Evolutionary conservation across 2,888 invertebrate species (phyloP), one percentile per base, ranked within the genome.

Genomic region (Diploptera punctata): DNA sequence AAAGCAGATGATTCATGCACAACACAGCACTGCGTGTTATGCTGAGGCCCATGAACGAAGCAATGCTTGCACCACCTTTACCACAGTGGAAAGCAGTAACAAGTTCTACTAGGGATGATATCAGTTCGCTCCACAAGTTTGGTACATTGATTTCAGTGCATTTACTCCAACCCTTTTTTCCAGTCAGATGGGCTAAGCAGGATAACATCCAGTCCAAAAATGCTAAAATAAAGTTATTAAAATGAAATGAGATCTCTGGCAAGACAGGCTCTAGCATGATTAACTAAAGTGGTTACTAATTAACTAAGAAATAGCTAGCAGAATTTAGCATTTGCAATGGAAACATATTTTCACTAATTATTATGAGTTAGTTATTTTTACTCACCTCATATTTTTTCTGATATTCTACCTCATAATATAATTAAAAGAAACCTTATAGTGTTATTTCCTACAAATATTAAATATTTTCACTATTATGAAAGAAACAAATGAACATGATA

Each of bases 31-130:
- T 83, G 75, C 86, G 81, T 0, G 86, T 87, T 74, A 87, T 86
- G 38, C 85, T 86, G 9, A 87, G 78, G 0, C 87, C 87, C 87
- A 87, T 87, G 49, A 86, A 84, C 47, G 86, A 87, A 47, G 83
- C 81, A 1, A 83, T 80, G n/a, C 85, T 82, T 0, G 79, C 76
- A 1, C 86, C 85, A 77, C 83, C 72, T 47, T 73, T 71, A 10
- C 68, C 83, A 71, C 81, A 82, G 76, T 87, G 86, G 78, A 88
- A 87, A 0, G 87, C 85, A 18, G 83, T 81, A 7, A 87, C 81
- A 9, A 88, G 78, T 77, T 87, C 86, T 72, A 84, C 84, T 10
- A 87, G 78, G 31, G 71, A 67, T 0, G 44, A n/a, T 13, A 69
- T 68, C 38, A 73, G 49, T 31, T 71, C 71, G 7, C 33, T 16